A percentile compares a stretch with the other conserved stretches of the same genome.
These are phyloP conservation scores for Haplochromis vanheusdeni DNA, from an alignment of 2,113 vertebrate genomes.

Conservation along the genomic window DNA sequence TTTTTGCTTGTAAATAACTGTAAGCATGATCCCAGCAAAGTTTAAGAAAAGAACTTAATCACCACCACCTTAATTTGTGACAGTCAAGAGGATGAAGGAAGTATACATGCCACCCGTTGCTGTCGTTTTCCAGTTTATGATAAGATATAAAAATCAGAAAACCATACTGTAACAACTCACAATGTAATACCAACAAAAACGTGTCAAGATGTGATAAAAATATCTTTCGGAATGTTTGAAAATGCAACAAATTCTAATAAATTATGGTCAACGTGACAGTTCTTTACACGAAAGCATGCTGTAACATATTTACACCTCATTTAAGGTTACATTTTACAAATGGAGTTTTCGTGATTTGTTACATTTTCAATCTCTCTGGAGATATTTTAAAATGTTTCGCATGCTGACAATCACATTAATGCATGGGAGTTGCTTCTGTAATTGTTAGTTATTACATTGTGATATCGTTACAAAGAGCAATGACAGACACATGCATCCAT, in stretches of 20 bases:
- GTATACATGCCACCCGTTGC: neutral
- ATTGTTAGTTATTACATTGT: neutral
- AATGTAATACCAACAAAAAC: neutral
- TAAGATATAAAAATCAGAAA: neutral
- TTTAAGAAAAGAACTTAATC: neutral
- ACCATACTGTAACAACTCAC: neutral
- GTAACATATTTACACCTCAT: neutral
- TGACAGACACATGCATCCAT: neutral
- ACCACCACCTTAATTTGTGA: neutral
- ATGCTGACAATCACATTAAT: neutral
- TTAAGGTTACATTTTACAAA: neutral
- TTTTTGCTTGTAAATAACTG: neutral
- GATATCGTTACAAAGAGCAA: neutral
- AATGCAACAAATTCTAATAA: neutral
- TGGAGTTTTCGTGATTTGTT: neutral
- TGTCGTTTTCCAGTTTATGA: neutral
- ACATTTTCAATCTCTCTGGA: neutral
- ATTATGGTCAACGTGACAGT: neutral
- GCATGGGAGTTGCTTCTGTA: neutral
- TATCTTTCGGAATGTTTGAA: neutral
- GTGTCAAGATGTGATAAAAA: neutral
- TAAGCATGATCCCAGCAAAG: neutral
- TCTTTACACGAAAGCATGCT: rapidly evolving
- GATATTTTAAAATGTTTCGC: neutral
- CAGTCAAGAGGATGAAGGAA: neutral